phyloP scores from a whole-genome alignment of 1,140 invertebrate genomes.

The Nasonia giraulti region DNA sequence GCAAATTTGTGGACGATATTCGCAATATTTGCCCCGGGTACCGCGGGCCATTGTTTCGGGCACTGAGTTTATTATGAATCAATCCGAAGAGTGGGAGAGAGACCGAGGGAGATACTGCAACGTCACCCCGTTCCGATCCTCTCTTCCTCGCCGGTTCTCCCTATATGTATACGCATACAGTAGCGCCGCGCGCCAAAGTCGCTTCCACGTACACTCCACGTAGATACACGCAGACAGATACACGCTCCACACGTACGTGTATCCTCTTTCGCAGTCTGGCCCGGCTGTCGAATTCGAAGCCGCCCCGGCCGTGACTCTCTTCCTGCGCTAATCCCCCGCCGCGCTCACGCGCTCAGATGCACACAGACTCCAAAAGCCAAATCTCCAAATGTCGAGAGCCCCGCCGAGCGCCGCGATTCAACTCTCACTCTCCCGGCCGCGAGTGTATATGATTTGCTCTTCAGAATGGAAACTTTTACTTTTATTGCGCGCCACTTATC shows the following conservation, averaged over 20 bases:
- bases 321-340: neutral
- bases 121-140: slow-evolving; percentile 67
- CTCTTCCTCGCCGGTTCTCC: slow-evolving; percentile 56
- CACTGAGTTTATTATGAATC: slow-evolving; percentile 70
- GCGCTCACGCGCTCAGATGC: neutral
- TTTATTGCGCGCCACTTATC: slow-evolving; percentile 37
- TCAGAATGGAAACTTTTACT: slow-evolving; percentile 47
- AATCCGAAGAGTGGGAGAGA: slow-evolving; percentile 66
- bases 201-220: neutral
- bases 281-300: slow-evolving; percentile 39
- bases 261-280: slow-evolving; percentile 13
- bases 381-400: slow-evolving; percentile 59
- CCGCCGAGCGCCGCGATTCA: neutral
- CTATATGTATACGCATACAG: slow-evolving; percentile 31
- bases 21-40: slow-evolving; percentile 68
- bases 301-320: neutral
- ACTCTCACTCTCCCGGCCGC: slow-evolving; percentile 20
- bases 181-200: neutral
- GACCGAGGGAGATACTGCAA: slow-evolving; percentile 69
- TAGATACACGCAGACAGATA: neutral
- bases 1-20: slow-evolving; percentile 71
- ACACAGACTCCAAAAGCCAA: slow-evolving; percentile 58
- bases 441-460: slow-evolving; percentile 50
- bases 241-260: neutral
- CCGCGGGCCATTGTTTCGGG: slow-evolving; percentile 68